Evolutionary conservation across 2,797 vertebrate genomes (phyloP), one percentile per base, ranked within the genome.

Genomic region (Onychomys arenicola): DNA sequence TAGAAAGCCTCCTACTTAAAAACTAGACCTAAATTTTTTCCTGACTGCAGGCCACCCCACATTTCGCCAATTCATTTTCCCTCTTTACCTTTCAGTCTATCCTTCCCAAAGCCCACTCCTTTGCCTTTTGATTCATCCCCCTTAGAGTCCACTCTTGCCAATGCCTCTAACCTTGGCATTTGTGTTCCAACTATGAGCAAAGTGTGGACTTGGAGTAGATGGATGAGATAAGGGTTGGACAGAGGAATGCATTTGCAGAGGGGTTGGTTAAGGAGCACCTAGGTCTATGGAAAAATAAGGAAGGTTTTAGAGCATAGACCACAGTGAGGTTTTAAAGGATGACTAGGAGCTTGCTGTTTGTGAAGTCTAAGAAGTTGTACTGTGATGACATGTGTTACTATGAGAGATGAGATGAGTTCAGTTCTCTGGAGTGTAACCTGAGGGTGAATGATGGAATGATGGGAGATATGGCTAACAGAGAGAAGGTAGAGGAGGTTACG

Each of bases 321-420:
- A 12, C 25, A 37, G 43, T 77, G 78, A 69, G 52, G 81, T 92
- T 95, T 92, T 84, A 78, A 96, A 73, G 43, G 57, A 32, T 80
- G 76, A 69, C 9, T 27, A 92, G 82, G 81, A 96, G 57, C 91
- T 95, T 75, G 69, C 43, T 34, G 7, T 81, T 37, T 43, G 63
- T 21, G 37, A 10, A 59, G 43, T 34, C 27, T 25, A 63, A 93
- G 46, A 69, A 40, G 49, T 2, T 82, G 7, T 86, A 67, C 19
- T 52, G 6, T 85, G 49, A 61, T 40, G 67, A 57, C 69, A 25
- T 52, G 13, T 73, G 16, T 46, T 75, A 29, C 1, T 61, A 16
- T 43, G 25, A 91, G 6, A 61, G 69, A n/a, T 40, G 12, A 43
- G 61, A 87, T 13, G 1, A n/a, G 40, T 14, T 67, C 10, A 63